phyloP scores from a whole-genome alignment of 2,888 invertebrate species.

The Nephrotoma guestfalica region DNA sequence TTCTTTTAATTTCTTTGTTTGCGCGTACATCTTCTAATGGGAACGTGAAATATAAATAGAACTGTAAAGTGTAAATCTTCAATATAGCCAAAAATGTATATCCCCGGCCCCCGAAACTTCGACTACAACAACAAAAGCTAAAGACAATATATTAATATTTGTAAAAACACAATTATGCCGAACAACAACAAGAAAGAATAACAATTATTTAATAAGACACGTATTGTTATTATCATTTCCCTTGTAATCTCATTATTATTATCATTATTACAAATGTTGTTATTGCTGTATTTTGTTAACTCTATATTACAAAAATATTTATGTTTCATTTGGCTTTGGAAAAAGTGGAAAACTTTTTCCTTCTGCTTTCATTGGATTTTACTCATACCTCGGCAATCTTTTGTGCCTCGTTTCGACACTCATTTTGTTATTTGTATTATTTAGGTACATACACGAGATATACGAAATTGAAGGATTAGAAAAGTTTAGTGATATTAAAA shows the following conservation, averaged over 20 bases:
- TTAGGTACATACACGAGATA: not conserved
- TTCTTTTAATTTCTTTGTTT: too few relatives aligned
- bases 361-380: not conserved
- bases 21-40: too few relatives aligned
- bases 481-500: not conserved
- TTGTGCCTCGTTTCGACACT: not conserved
- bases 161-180: not conserved
- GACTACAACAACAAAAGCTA: not conserved
- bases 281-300: not conserved
- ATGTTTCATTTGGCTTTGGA: not conserved
- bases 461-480: not conserved
- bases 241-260: not conserved
- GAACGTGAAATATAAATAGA: too few relatives aligned
- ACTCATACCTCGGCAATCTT: not conserved
- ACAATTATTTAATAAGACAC: not conserved
- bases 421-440: not conserved
- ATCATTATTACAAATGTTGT: not conserved
- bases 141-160: not conserved
- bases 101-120: too few relatives aligned
- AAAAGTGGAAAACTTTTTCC: not conserved
- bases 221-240: not conserved
- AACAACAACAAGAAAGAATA: not conserved
- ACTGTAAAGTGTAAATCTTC: too few relatives aligned
- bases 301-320: not conserved
- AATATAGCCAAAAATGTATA: too few relatives aligned